Evolutionary conservation across 2,797 vertebrate species (phyloP), one percentile per base, ranked within the genome.

Genomic region (Kryptopterus vitreolus): DNA sequence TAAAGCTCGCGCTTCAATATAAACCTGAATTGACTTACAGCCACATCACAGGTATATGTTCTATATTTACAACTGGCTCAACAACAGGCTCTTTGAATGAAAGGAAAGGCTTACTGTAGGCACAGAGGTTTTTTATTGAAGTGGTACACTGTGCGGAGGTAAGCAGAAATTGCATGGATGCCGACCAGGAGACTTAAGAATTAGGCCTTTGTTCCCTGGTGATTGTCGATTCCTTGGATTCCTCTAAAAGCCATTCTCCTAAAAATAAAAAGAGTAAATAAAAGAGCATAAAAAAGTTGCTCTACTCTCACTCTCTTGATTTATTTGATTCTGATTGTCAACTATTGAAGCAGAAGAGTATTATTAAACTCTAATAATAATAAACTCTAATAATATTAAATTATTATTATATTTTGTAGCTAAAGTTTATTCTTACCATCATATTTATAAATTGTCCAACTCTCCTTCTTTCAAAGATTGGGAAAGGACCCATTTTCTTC

Each of bases 111-210:
- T 89, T 82, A 90, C 89, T 90, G 89, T 59, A 90, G 72, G 50
- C 81, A 81, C 29, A 90, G 85, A 2, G 87, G 87, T 75, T 74
- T 81, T 62, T 87, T 79, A 48, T 26, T 80, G 76, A 90, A 87
- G 62, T 87, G 65, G 79, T 68, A 88, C 31, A 73, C 50, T n/a
- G 66, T 81, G 55, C 18, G 63, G 18, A 90, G 57, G 46, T 86
- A 62, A 0, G 88, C 79, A 26, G 89, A 81, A 24, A 88, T 87
- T 53, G 89, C 89, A 65, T 90, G 88, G 76, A n/a, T 90, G 89
- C 65, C 70, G 79, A 24, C 87, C 89, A n/a, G 81, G 79, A 29
- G 88, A 88, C 69, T 90, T 90, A 52, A 90, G 77, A 57, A 90
- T 87, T n/a, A 90, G 86, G 12, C 86, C 89, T 74, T 81, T 80